phyloP scores from a whole-genome alignment of 2,888 invertebrate genomes.

The Hyppa rectilinea region DNA sequence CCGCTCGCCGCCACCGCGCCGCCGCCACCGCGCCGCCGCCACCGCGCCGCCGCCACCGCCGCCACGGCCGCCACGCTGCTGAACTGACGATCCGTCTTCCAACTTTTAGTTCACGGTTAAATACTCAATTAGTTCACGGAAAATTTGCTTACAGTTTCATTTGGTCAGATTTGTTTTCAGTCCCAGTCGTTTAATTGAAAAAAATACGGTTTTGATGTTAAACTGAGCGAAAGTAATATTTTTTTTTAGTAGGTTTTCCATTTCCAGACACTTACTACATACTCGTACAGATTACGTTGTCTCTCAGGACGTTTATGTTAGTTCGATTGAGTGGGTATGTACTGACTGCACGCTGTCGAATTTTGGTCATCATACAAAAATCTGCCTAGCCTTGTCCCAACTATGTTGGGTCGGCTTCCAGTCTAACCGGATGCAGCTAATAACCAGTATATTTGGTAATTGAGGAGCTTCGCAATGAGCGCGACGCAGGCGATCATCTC shows the following conservation, averaged over 20 bases:
- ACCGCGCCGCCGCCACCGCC: not conserved
- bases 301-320: not conserved
- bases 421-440: no score
- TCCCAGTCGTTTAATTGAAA: slow-evolving; percentile 26
- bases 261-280: slow-evolving; percentile 10
- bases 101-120: slow-evolving; percentile 43
- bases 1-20: not conserved
- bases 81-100: slow-evolving; percentile 8
- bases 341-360: not conserved
- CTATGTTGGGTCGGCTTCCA: no score
- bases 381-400: no score
- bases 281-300: not conserved
- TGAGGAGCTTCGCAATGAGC: not conserved
- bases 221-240: slow-evolving; percentile 37
- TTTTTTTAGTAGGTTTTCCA: slow-evolving; percentile 11
- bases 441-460: not conserved
- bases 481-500: not conserved
- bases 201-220: slow-evolving; percentile 26
- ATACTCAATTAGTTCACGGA: slow-evolving; percentile 44
- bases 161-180: slow-evolving; percentile 7
- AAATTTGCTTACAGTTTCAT: slow-evolving; percentile 17
- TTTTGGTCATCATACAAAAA: not conserved
- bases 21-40: not conserved
- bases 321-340: not conserved
- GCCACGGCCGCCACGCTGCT: not conserved